Evolutionary conservation across 2,888 invertebrate genomes (phyloP).

Genomic region (Lapara coniferarum): DNA sequence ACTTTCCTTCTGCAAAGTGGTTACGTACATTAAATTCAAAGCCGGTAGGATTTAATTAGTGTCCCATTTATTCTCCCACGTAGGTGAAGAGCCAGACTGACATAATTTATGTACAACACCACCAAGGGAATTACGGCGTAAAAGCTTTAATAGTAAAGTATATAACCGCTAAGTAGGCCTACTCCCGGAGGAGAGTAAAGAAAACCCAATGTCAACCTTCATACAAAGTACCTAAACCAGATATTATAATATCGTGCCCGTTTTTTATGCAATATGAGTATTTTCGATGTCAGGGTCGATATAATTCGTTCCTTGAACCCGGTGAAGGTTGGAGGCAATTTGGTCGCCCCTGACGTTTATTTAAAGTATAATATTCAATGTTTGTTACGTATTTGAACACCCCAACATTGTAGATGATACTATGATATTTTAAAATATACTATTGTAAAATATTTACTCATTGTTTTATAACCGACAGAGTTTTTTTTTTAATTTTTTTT

Average conservation of each 20-base stretch:
- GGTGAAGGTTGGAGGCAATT: background rate
- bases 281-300: conserved; percentile 4
- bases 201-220: conserved; percentile 28
- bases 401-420: too few species aligned
- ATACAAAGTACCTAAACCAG: background rate
- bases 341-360: background rate
- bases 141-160: conserved; percentile 38
- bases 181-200: conserved; percentile 34
- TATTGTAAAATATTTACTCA: too few species aligned
- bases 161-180: conserved; percentile 34
- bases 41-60: conserved; percentile 9
- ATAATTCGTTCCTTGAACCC: background rate
- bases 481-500: too few species aligned
- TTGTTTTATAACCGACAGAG: too few species aligned
- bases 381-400: too few species aligned
- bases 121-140: conserved; percentile 39
- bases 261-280: conserved; percentile 12
- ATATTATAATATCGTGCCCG: conserved; percentile 5
- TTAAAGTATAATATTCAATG: too few species aligned
- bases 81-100: background rate
- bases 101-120: conserved; percentile 1
- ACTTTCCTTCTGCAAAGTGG: background rate
- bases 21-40: background rate
- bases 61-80: conserved; percentile 2
- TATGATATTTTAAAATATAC: too few species aligned